These are phyloP conservation scores for Paracanthobrama guichenoti DNA, from an alignment of 2,113 vertebrate genomes.

Conservation along the genomic window DNA sequence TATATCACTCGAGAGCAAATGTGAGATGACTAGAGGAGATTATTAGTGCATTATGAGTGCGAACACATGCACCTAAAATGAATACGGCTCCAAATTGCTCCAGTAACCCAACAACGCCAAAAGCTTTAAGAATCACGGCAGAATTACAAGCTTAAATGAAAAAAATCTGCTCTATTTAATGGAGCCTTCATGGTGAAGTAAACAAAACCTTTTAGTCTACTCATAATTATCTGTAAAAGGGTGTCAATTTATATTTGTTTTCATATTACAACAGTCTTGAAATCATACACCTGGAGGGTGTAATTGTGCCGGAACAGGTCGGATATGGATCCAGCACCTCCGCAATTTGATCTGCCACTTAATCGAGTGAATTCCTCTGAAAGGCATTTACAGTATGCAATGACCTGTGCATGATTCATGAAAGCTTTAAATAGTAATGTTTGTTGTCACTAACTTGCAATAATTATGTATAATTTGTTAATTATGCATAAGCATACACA, in stretches of 20 bases:
- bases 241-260: conserved; percentile 4
- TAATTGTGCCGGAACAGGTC: not conserved
- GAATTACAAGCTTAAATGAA: not conserved
- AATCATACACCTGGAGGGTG: not conserved
- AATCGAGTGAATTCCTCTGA: not conserved
- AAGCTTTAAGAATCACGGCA: not conserved
- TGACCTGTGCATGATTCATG: not conserved
- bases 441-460: not conserved
- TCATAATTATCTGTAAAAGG: not conserved
- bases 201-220: not conserved
- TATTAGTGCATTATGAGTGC: conserved; percentile 11
- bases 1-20: conserved; percentile 36
- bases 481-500: too few relatives aligned
- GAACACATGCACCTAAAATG: not conserved
- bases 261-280: not conserved
- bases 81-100: not conserved
- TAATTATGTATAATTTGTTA: too few relatives aligned
- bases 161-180: not conserved
- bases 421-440: not conserved
- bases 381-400: not conserved
- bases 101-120: not conserved
- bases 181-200: not conserved
- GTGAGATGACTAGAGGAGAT: conserved; percentile 34
- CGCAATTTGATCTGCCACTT: not conserved
- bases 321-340: not conserved